phyloP scores from a whole-genome alignment of 2,797 vertebrate genomes.

The Lithobates pipiens region DNA sequence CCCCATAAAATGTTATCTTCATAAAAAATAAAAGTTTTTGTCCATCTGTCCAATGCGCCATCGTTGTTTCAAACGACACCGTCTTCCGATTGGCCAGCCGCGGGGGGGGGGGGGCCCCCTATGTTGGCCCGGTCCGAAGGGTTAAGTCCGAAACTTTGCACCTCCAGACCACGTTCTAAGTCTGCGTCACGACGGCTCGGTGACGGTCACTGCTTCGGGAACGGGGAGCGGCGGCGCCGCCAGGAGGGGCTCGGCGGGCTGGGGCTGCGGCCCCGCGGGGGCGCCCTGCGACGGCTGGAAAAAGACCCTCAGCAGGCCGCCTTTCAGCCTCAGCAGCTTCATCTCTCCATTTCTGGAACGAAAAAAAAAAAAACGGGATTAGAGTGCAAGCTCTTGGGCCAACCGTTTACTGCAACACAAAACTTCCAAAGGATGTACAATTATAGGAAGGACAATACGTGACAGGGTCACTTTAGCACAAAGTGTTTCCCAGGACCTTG shows the following conservation, averaged over 20 bases:
- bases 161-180: neutral
- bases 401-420: neutral
- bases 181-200: neutral
- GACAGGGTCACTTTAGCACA: no score
- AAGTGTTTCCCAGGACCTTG: no score
- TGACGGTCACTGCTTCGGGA: neutral
- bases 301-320: neutral
- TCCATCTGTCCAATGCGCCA: no score
- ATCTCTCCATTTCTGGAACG: neutral
- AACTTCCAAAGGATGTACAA: no score
- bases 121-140: neutral
- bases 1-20: no score
- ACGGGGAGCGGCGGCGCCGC: neutral
- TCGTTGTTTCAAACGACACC: no score
- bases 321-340: neutral
- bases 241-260: neutral
- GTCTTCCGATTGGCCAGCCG: neutral
- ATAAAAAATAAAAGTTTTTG: no score
- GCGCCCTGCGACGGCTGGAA: fast-evolving
- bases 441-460: no score
- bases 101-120: neutral
- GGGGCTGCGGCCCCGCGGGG: neutral
- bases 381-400: neutral
- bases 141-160: neutral
- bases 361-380: neutral